Conservation (phyloP, 2,888 invertebrate species). For the Lycophotia porphyrea region DNA sequence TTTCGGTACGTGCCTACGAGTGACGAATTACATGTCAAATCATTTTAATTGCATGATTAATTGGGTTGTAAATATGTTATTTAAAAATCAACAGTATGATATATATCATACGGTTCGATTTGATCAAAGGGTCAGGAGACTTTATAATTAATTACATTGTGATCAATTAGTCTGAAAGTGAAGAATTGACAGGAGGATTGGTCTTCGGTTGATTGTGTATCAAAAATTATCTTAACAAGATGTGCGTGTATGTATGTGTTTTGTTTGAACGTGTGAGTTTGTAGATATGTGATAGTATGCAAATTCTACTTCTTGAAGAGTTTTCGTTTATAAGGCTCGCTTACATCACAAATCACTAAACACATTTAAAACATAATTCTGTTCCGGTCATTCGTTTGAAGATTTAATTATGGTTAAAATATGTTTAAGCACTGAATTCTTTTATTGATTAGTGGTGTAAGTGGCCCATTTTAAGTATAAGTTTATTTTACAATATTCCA, state of each 20-base stretch:
- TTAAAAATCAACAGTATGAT: constrained; percentile 63
- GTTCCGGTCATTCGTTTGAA: not conserved
- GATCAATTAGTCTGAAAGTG: constrained; percentile 64
- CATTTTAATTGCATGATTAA: constrained; percentile 78
- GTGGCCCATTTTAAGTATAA: no score
- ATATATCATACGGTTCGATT: constrained; percentile 59
- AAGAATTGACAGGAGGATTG: constrained; percentile 57
- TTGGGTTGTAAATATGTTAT: constrained; percentile 64
- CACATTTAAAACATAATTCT: not conserved
- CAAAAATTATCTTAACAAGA: constrained; percentile 41
- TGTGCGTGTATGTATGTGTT: not conserved
- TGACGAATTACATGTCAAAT: constrained; percentile 77
- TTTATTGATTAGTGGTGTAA: not conserved
- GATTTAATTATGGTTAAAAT: not conserved
- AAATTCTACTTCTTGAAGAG: not conserved
- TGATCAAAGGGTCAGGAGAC: constrained; percentile 47
- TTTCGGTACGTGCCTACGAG: constrained; percentile 63
- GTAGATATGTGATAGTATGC: not conserved
- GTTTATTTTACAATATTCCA: not conserved
- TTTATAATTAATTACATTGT: constrained; percentile 60
- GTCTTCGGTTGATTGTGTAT: constrained; percentile 35
- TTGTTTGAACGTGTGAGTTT: not conserved
- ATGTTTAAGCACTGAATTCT: not conserved
- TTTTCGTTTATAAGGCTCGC: not conserved
- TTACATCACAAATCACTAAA: not conserved